phyloP scores from a whole-genome alignment of 2,113 vertebrate genomes.

The Lasiurus borealis region DNA sequence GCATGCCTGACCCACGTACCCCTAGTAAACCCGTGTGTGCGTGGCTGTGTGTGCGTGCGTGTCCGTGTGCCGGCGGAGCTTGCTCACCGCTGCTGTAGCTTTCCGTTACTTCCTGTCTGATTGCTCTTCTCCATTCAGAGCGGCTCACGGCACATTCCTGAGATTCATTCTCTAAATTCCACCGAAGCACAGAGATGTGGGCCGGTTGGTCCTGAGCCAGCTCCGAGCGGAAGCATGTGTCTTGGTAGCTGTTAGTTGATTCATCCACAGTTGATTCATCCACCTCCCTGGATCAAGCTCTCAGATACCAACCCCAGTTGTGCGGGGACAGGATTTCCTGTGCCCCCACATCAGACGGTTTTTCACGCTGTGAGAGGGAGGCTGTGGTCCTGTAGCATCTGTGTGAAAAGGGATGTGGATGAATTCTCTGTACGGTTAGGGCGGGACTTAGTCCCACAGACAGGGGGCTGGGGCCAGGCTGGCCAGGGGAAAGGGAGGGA shows the following conservation, averaged over 20 bases:
- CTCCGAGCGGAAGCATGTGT: neutral
- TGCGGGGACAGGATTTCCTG: accelerated
- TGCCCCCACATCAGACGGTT: neutral
- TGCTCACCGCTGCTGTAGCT: neutral
- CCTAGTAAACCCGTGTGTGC: neutral
- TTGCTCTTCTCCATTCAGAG: neutral
- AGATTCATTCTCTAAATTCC: neutral
- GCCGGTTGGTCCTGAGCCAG: neutral
- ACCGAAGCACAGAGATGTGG: accelerated
- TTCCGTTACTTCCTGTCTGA: neutral
- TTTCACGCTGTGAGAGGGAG: neutral
- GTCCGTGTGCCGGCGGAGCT: accelerated
- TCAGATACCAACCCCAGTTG: accelerated
- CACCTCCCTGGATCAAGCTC: accelerated
- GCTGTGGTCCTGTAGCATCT: accelerated
- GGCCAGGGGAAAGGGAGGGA: neutral
- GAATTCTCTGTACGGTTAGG: neutral
- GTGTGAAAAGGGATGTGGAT: neutral
- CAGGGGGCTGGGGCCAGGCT: neutral
- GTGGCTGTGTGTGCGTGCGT: neutral
- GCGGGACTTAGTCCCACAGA: neutral
- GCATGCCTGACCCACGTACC: slow-evolving; percentile 7
- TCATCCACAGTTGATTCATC: neutral
- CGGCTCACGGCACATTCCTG: accelerated
- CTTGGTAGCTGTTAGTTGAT: accelerated